Conservation (phyloP, 2,888 invertebrate species). For the Diarsia mendica region DNA sequence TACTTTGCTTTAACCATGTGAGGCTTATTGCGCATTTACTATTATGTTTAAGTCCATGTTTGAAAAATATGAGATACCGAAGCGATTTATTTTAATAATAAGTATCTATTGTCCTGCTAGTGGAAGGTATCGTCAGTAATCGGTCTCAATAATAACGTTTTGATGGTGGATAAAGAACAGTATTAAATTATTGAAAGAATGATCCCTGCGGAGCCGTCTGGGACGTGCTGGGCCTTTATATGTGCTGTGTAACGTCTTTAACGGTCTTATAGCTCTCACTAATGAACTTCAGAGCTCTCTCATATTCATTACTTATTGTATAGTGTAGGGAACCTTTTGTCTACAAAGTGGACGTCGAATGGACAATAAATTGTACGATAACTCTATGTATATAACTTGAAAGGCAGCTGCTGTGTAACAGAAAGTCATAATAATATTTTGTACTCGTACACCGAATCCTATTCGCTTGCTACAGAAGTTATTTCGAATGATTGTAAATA, state of each 20-base stretch:
- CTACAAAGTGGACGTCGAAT: slow-evolving; percentile 61
- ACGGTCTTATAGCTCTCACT: slow-evolving; percentile 59
- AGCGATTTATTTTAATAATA: slow-evolving; percentile 75
- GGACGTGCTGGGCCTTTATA: slow-evolving; percentile 37
- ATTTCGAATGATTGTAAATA: slow-evolving; percentile 66
- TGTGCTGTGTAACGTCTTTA: slow-evolving; percentile 49
- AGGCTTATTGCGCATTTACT: slow-evolving; percentile 89
- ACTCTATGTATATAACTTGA: slow-evolving; percentile 48
- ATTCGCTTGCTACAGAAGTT: slow-evolving; percentile 61
- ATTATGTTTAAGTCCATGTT: slow-evolving; percentile 81
- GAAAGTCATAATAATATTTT: slow-evolving; percentile 66
- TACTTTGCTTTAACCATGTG: slow-evolving; percentile 80
- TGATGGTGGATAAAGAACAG: slow-evolving; percentile 71
- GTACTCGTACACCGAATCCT: slow-evolving; percentile 52
- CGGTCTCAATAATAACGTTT: slow-evolving; percentile 65
- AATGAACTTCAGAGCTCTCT: slow-evolving; percentile 69
- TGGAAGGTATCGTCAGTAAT: slow-evolving; percentile 50
- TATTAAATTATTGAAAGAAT: slow-evolving; percentile 74
- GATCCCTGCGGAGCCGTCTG: slow-evolving; percentile 44
- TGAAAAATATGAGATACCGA: slow-evolving; percentile 74
- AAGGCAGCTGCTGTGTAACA: slow-evolving; percentile 57
- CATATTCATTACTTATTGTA: slow-evolving; percentile 57
- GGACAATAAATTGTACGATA: slow-evolving; percentile 48
- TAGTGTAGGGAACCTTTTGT: slow-evolving; percentile 55
- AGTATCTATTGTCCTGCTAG: slow-evolving; percentile 73